phyloP scores from a whole-genome alignment of 2,888 invertebrate species.

The Netelia fuscicornis region DNA sequence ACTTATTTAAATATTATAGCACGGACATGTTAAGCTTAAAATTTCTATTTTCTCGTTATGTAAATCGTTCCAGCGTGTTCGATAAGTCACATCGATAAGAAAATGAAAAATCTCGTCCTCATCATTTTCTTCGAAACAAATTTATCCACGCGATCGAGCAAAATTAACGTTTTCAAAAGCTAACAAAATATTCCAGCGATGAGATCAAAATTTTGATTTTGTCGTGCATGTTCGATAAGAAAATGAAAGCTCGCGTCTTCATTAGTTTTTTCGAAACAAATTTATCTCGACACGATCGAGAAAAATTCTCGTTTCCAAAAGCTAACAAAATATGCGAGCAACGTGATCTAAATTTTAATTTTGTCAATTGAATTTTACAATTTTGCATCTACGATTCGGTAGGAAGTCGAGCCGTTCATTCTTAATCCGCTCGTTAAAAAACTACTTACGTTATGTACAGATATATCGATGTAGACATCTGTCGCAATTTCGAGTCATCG shows the following conservation, averaged over 20 bases:
- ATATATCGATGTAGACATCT: background rate
- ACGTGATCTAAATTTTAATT: background rate
- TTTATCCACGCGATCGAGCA: no score
- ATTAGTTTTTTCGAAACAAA: background rate
- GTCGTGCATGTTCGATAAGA: no score
- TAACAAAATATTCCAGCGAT: no score
- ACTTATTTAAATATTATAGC: background rate
- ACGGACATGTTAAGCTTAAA: background rate
- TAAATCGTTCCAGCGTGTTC: slow-evolving; percentile 52
- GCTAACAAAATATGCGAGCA: background rate
- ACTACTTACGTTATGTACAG: background rate
- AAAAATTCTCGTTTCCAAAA: background rate
- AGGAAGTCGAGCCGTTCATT: background rate
- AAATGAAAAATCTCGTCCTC: background rate
- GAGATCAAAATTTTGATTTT: no score
- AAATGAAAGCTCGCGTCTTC: slow-evolving; percentile 4
- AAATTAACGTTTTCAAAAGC: no score
- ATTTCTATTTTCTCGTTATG: slow-evolving; percentile 48
- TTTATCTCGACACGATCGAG: background rate
- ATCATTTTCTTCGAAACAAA: no score
- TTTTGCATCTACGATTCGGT: background rate
- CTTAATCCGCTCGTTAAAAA: background rate
- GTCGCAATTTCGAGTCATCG: slow-evolving; percentile 41
- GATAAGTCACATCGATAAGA: slow-evolving; percentile 30
- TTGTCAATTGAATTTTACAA: background rate